Conservation (phyloP, 2,888 invertebrate species). For the Pasiphila rectangulata region DNA sequence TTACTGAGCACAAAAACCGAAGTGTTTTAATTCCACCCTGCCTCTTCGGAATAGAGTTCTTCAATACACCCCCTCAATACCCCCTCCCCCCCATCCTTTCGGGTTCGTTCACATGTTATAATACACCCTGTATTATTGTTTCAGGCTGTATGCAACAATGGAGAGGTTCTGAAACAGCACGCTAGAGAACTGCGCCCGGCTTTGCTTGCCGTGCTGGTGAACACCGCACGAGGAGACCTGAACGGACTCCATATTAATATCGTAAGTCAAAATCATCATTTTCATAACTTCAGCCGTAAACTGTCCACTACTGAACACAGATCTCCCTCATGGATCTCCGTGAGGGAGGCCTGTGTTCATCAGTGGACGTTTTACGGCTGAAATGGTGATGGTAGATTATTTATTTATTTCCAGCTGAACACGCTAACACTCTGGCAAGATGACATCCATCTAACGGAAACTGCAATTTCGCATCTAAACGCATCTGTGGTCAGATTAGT, state of each 20-base stretch:
- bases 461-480: conserved; percentile 3
- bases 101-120: too few species aligned
- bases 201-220: conserved; percentile 42
- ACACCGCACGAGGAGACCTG: conserved; percentile 34
- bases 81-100: too few species aligned
- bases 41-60: too few species aligned
- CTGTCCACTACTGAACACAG: too few species aligned
- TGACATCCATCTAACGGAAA: background rate
- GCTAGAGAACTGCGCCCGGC: conserved; percentile 44
- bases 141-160: conserved; percentile 56
- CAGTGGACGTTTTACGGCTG: background rate
- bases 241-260: conserved; percentile 59
- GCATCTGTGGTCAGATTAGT: conserved; percentile 1
- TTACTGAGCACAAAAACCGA: too few species aligned
- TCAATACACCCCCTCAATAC: too few species aligned
- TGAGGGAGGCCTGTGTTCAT: too few species aligned
- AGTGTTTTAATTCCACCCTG: too few species aligned
- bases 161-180: conserved; percentile 43
- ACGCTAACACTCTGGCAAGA: conserved; percentile 11
- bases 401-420: conserved; percentile 12
- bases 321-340: too few species aligned
- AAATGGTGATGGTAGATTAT: background rate
- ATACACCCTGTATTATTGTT: conserved; percentile 5
- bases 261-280: conserved; percentile 56
- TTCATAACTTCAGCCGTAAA: too few species aligned